A percentile compares a stretch with the other conserved stretches of the same genome.
phyloP scores from a whole-genome alignment of 2,113 vertebrate species.

The Apeltes quadracus region DNA sequence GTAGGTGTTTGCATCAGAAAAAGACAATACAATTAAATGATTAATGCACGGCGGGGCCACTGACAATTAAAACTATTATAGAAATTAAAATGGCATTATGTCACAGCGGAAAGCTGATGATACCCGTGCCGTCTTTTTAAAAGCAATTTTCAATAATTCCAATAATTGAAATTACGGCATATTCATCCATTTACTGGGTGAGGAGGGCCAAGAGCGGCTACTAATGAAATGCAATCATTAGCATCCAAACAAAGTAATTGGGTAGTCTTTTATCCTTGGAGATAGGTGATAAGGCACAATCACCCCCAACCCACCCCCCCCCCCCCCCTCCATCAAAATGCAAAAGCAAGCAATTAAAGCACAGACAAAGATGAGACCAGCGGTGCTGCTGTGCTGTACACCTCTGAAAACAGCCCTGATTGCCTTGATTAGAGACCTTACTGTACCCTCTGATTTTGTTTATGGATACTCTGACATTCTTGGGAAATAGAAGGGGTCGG shows the following conservation, averaged over 20 bases:
- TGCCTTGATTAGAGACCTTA: conserved; percentile 98
- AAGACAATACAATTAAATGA: conserved; percentile 99
- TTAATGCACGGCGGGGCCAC: conserved; percentile 85
- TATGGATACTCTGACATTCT: conserved; percentile 74
- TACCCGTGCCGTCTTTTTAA: conserved; percentile 97
- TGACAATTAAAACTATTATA: conserved; percentile 87
- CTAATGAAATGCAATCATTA: conserved; percentile 99
- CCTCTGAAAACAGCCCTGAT: conserved; percentile 99
- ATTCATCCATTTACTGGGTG: conserved; percentile 99
- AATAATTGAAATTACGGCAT: conserved; percentile 99
- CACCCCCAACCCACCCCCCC: conserved; percentile 91
- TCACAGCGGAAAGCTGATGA: conserved; percentile 98
- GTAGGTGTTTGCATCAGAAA: conserved; percentile 81
- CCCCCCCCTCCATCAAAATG: conserved; percentile 92
- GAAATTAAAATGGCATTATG: conserved; percentile 99
- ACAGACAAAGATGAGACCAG: conserved; percentile 95
- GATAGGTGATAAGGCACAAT: conserved; percentile 99
- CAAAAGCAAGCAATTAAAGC: conserved; percentile 99
- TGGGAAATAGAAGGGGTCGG: conserved; percentile 33
- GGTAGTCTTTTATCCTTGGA: conserved; percentile 92
- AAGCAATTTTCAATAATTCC: conserved; percentile 99
- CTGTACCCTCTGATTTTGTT: conserved; percentile 94
- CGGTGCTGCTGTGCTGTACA: conserved; percentile 89
- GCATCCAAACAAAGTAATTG: conserved; percentile 99
- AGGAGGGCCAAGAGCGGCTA: conserved; percentile 98